A percentile compares a stretch with the other conserved stretches of the same genome.
Evolutionary conservation across 2,888 invertebrate species (phyloP).

Genomic region (Drosophila merina): DNA sequence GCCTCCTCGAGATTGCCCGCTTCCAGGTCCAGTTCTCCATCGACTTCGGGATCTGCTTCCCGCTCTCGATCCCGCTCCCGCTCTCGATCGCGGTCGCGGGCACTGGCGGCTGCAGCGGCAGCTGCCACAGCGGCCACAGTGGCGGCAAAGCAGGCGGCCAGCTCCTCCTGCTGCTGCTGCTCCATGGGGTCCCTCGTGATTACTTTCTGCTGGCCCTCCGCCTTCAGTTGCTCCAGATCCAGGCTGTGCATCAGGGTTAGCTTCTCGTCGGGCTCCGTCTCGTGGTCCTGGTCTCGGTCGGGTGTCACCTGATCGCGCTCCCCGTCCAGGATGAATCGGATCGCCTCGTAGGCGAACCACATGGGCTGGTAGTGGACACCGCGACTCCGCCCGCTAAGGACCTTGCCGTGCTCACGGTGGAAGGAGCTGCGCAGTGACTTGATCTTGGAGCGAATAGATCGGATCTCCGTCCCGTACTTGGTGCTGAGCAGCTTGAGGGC

Average conservation of each 20-base stretch:
- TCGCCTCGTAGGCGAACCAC: slow-evolving; percentile 84
- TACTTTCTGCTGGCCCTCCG: slow-evolving; percentile 39
- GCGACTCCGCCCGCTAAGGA: slow-evolving; percentile 80
- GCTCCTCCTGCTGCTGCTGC: slow-evolving; percentile 45
- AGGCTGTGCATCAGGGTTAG: slow-evolving; percentile 69
- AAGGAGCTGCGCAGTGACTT: slow-evolving; percentile 83
- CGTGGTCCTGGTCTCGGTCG: slow-evolving; percentile 25
- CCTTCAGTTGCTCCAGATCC: slow-evolving; percentile 72
- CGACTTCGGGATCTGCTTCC: slow-evolving; percentile 50
- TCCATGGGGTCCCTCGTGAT: slow-evolving; percentile 37
- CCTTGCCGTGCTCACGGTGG: slow-evolving; percentile 83
- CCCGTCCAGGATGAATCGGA: slow-evolving; percentile 82
- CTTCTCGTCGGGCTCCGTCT: slow-evolving; percentile 65
- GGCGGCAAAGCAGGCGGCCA: slow-evolving; percentile 68
- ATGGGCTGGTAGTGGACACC: slow-evolving; percentile 82
- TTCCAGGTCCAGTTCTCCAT: slow-evolving; percentile 38
- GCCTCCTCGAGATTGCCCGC: slow-evolving; percentile 34
- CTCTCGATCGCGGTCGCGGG: slow-evolving; percentile 55
- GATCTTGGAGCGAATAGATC: slow-evolving; percentile 82
- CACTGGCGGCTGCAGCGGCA: slow-evolving; percentile 66
- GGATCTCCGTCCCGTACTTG: slow-evolving; percentile 82
- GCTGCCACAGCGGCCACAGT: slow-evolving; percentile 66
- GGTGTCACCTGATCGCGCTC: slow-evolving; percentile 73
- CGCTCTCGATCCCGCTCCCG: slow-evolving; percentile 48
- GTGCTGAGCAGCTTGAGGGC: slow-evolving; percentile 80